Evolutionary conservation across 2,113 vertebrate species (phyloP).

Genomic region (Albula goreensis): DNA sequence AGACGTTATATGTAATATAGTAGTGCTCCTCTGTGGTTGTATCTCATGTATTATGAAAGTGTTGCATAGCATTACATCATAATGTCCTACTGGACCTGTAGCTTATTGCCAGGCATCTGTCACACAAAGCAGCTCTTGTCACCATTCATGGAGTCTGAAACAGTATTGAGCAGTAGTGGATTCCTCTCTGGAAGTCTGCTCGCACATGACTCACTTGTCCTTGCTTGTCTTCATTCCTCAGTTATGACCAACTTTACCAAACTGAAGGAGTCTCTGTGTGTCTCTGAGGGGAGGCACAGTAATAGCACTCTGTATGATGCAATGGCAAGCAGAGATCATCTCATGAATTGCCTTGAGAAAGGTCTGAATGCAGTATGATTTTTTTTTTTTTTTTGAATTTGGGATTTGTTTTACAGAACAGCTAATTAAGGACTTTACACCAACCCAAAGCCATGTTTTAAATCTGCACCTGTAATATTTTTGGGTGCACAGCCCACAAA

Average conservation of each 20-base stretch:
- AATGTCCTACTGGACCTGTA: neutral
- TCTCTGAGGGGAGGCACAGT: neutral
- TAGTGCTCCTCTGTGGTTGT: neutral
- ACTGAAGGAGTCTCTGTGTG: neutral
- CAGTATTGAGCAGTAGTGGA: neutral
- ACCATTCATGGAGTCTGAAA: neutral
- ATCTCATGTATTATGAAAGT: neutral
- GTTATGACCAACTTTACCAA: neutral
- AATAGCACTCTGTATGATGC: neutral
- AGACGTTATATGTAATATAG: neutral
- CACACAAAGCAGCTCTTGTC: neutral
- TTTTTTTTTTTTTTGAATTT: neutral
- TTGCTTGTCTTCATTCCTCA: neutral
- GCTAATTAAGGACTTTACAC: neutral
- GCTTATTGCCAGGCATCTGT: neutral
- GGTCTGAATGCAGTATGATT: neutral
- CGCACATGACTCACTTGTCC: neutral
- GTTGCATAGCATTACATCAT: constrained; percentile 27
- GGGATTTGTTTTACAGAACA: neutral
- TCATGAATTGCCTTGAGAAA: neutral
- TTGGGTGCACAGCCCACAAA: neutral
- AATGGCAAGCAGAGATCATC: neutral
- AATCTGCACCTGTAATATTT: neutral
- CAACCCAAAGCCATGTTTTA: neutral
- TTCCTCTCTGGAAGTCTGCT: neutral